Evolutionary conservation across 2,113 vertebrate species (phyloP), one percentile per base, ranked within the genome.

Genomic region (Urocolius indicus): DNA sequence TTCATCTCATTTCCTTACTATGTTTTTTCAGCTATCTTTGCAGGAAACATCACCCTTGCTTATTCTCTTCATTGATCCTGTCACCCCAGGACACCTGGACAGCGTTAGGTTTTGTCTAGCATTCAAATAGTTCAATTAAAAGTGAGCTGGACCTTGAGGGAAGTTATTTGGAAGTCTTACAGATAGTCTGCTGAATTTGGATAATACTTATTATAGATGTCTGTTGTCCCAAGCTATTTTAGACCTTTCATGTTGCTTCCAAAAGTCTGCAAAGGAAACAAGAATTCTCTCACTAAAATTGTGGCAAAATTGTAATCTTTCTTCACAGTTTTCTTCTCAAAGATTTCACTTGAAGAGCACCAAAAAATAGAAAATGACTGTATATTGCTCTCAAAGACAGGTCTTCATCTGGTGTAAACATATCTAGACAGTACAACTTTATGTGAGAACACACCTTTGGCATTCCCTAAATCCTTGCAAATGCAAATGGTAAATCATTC

Each of bases 361-460:
- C 1, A 3, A 89, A 89, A 77, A 66, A 11, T 22, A 63, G 9
- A 62, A 80, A 90, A 75, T n/a, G 0, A 48, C 13, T 0, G 0
- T 48, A 48, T 29, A 23, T n/a, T 51, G 66, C 18, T 15, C 24
- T 54, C 2, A 1, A 68, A 10, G 34, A 49, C 11, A 66, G 34
- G 10, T 46, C 16, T 18, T 83, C 48, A 34, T 14, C 29, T 65
- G 9, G 38, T 57, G 11, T 16, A 61, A 72, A 49, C 3, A 30
- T 27, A 48, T 13, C 4, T 38, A 71, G 2, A 8, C 30, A 78
- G 59, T 11, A 87, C 1, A 45, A 27, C 61, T 87, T 72, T 57
- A 18, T 29, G 6, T 67, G 13, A 84, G 82, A 68, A 67, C 4
- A n/a, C 11, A 62, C 9, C 16, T 72, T 86, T n/a, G 45, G 22